Conservation (phyloP, 2,113 vertebrate species). For the Progne subis region DNA sequence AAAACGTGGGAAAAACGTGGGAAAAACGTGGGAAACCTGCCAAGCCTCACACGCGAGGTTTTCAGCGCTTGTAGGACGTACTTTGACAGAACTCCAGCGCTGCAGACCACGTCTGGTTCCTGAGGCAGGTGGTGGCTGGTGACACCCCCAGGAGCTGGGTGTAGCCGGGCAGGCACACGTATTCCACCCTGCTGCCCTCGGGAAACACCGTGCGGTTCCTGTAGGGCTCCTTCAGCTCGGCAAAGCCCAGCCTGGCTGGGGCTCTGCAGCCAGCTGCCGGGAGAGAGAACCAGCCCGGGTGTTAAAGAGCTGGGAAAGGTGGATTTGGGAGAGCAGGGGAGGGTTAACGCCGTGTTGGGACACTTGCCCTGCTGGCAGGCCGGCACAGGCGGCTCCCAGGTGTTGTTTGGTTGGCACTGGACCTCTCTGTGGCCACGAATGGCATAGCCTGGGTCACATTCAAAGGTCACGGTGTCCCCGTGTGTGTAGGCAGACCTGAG, state of each 20-base stretch:
- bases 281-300: neutral
- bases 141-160: neutral
- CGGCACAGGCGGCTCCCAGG: conserved; percentile 59
- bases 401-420: conserved; percentile 35
- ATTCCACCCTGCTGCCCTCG: neutral
- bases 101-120: neutral
- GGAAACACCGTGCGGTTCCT: neutral
- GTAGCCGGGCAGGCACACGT: neutral
- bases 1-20: too few relatives aligned
- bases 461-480: conserved; percentile 36
- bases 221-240: neutral
- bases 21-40: neutral
- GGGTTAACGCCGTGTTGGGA: fast-evolving
- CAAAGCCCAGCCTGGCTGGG: neutral
- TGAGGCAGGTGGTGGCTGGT: neutral
- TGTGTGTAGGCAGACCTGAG: conserved; percentile 8
- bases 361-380: conserved; percentile 62
- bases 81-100: conserved; percentile 1
- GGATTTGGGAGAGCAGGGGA: neutral
- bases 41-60: fast-evolving
- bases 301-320: neutral
- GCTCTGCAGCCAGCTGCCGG: neutral
- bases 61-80: neutral
- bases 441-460: conserved; percentile 58
- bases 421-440: conserved; percentile 19